These are phyloP conservation scores for Ptilorrhoa leucosticta DNA, from an alignment of 2,113 vertebrate species.

Conservation along the genomic window DNA sequence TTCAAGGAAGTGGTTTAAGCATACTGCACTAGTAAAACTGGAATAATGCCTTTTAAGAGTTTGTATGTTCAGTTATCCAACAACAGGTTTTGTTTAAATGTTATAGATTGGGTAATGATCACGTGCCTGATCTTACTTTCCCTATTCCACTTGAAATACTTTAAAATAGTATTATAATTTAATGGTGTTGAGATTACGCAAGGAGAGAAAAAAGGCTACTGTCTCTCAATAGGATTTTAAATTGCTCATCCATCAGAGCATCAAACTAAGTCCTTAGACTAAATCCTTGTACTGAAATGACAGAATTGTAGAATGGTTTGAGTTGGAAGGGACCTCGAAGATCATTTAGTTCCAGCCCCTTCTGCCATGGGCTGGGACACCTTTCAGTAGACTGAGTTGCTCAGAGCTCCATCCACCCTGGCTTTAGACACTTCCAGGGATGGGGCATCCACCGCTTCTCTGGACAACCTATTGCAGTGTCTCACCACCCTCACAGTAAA, in stretches of 20 bases:
- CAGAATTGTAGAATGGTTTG: background rate
- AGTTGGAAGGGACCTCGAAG: background rate
- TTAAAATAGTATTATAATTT: background rate
- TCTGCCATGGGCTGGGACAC: fast-evolving
- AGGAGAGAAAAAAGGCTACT: background rate
- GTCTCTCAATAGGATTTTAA: background rate
- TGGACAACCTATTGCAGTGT: background rate
- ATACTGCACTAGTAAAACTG: background rate
- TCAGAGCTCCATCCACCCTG: background rate
- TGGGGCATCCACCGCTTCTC: background rate
- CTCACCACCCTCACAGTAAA: background rate
- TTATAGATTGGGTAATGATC: background rate
- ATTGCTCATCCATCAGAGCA: background rate
- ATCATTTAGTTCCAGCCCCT: background rate
- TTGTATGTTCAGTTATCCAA: background rate
- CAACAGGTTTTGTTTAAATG: background rate
- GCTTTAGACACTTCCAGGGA: background rate
- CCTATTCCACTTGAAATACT: background rate
- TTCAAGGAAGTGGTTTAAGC: background rate
- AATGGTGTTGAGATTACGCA: background rate
- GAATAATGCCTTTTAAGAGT: background rate
- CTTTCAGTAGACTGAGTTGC: background rate
- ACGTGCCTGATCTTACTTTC: background rate
- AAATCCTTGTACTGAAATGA: background rate
- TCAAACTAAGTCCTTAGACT: background rate